Evolutionary conservation across 2,797 vertebrate species (phyloP), one percentile per base, ranked within the genome.

Genomic region (Melanotaenia maccullochi): DNA sequence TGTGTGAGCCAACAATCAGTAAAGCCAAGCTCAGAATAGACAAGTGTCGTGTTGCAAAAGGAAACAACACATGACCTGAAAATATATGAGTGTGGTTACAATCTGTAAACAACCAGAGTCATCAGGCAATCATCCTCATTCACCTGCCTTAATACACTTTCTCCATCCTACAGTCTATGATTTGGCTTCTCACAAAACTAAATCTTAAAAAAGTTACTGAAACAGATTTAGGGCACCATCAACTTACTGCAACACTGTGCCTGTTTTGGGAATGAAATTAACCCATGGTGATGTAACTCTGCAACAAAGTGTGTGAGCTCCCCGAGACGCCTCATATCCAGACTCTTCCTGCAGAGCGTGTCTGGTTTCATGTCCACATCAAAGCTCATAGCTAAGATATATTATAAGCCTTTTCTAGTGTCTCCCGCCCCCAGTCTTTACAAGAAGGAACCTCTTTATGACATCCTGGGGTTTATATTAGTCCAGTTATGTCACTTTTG

Each of bases 21-120:
- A 75, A 75, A 76, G 83, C 87, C 87, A 82, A 47, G 79, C 89
- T 91, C 70, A 87, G 81, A 94, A 94, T 94, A 94, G 91, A 92
- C 73, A 57, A 64, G 89, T 67, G 35, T 93, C 85, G 64, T 78
- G 79, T 93, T 94, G 68, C 88, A 83, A 75, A 70, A 73, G 60
- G 76, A 89, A 89, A 84, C 83, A 90, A 76, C 81, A 78, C 79
- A 78, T 86, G 86, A 89, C 70, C 60, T 58, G 67, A 60, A 76
- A 82, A 86, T 59, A 82, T 73, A 72, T 64, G 76, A 35, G 63
- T 69, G 65, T 20, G 13, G 1, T 54, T 18, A 38, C 32, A 62
- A 58, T 44, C 14, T 61, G 55, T 74, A 83, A 85, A 85, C 75
- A 81, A 69, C 35, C 28, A 65, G 52, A 63, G 79, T 78, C 74